phyloP scores from a whole-genome alignment of 2,888 invertebrate genomes.

The Glyphotaelius pellucidus region DNA sequence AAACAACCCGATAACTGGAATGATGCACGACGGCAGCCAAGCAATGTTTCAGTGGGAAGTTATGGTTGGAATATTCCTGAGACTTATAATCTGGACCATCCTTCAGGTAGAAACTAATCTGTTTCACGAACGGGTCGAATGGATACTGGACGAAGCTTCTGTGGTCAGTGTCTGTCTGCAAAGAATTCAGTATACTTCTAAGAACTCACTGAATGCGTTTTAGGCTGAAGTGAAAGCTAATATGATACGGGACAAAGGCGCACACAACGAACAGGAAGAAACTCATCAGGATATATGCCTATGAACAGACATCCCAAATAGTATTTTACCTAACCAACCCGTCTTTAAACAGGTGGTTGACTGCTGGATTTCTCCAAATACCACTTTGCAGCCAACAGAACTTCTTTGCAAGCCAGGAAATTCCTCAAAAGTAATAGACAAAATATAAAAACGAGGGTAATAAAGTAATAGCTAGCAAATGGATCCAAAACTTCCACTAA shows the following conservation, averaged over 20 bases:
- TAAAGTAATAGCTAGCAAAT: not conserved
- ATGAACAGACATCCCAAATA: not conserved
- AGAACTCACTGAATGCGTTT: not conserved
- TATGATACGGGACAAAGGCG: not conserved
- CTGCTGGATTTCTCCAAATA: not conserved
- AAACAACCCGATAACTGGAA: no score
- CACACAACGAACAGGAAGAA: not conserved
- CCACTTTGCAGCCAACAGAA: not conserved
- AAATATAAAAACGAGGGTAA: not conserved
- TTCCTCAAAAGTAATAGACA: no score
- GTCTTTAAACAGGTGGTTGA: not conserved
- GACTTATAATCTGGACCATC: not conserved
- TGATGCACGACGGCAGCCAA: not conserved
- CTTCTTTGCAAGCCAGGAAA: not conserved
- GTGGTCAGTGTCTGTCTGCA: not conserved
- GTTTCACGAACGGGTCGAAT: not conserved
- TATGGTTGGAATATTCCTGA: not conserved
- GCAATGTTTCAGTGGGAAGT: not conserved
- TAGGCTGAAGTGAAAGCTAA: not conserved
- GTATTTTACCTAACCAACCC: not conserved
- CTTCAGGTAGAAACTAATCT: not conserved
- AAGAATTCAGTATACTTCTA: not conserved
- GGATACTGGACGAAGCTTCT: not conserved
- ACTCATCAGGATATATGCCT: not conserved
- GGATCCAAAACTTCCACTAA: no score